Evolutionary conservation across 2,113 vertebrate species (phyloP).

Genomic region (Tupaia tana): DNA sequence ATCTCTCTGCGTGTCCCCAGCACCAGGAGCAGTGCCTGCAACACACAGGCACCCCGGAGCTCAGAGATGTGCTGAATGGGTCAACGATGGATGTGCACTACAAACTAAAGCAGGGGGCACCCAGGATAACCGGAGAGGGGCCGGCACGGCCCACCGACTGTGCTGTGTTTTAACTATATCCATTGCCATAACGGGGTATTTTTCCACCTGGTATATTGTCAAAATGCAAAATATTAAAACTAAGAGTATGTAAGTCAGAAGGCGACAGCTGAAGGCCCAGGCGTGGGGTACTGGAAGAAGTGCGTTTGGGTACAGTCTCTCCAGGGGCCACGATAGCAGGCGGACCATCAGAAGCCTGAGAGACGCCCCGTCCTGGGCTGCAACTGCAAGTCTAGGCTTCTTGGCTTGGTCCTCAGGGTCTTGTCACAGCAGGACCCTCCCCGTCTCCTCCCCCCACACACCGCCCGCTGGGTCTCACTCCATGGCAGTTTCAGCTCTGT

Average conservation of each 20-base stretch:
- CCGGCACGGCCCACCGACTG: too few species aligned
- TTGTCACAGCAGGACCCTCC: too few species aligned
- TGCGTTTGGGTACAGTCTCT: not conserved
- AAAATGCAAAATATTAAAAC: not conserved
- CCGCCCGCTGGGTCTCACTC: not conserved
- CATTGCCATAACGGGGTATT: not conserved
- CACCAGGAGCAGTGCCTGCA: not conserved
- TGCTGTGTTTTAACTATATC: not conserved
- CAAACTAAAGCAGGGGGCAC: not conserved
- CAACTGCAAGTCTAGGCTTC: too few species aligned
- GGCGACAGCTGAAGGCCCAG: not conserved
- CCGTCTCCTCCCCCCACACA: too few species aligned
- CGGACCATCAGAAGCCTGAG: accelerated
- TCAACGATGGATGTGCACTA: not conserved
- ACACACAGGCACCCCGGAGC: not conserved
- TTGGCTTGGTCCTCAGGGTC: not conserved
- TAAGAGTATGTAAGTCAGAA: not conserved
- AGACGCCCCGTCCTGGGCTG: accelerated
- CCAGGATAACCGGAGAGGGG: not conserved
- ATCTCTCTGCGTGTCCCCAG: not conserved
- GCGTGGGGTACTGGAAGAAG: not conserved
- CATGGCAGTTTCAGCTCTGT: accelerated
- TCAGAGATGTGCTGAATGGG: not conserved
- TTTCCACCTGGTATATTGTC: too few species aligned
- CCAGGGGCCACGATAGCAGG: not conserved